A percentile compares a stretch with the other conserved stretches of the same genome.
Conservation (phyloP, 2,797 vertebrate species). For the Muscicapa comitata region DNA sequence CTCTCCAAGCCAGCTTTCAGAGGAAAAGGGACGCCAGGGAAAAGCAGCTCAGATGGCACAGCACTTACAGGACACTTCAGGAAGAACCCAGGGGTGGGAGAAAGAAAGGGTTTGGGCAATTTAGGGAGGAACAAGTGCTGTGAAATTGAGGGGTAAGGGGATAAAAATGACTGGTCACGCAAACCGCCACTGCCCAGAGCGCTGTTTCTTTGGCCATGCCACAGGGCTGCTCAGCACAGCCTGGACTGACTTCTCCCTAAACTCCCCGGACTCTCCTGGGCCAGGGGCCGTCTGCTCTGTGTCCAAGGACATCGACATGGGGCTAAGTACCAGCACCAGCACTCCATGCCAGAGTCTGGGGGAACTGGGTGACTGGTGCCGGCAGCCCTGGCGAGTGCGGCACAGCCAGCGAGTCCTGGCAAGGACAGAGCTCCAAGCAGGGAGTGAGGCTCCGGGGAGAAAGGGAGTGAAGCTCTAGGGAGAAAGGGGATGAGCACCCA, state of each 20-base stretch:
- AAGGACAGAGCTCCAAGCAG: no score
- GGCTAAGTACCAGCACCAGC: rapidly evolving
- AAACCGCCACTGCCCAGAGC: not conserved
- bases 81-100: not conserved
- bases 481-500: no score
- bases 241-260: not conserved
- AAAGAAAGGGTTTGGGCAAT: not conserved
- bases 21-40: not conserved
- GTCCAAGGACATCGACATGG: rapidly evolving
- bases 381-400: rapidly evolving
- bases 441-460: no score
- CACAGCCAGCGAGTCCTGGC: rapidly evolving
- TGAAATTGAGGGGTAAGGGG: not conserved
- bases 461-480: no score
- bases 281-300: rapidly evolving
- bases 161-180: not conserved
- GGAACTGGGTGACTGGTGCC: not conserved
- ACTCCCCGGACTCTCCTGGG: not conserved
- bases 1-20: not conserved
- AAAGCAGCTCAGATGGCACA: not conserved
- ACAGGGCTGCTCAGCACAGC: rapidly evolving
- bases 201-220: rapidly evolving
- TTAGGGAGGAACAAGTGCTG: not conserved
- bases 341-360: rapidly evolving
- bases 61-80: not conserved